Conservation (phyloP, 2,797 vertebrate species). For the Chelmon rostratus region DNA sequence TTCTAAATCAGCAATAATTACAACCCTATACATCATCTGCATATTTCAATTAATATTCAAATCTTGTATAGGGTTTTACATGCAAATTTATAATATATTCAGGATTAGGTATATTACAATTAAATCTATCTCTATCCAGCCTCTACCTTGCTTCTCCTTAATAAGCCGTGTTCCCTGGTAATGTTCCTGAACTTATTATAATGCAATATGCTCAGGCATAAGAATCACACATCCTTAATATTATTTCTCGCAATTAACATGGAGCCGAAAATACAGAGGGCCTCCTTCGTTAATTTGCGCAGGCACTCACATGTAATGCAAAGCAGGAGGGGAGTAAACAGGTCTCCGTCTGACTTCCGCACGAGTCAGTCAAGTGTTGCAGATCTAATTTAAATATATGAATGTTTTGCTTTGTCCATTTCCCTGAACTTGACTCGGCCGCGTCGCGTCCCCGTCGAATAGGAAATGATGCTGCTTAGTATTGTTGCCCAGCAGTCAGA, state of each 20-base stretch:
- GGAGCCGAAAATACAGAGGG: constrained; percentile 78
- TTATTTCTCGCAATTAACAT: constrained; percentile 89
- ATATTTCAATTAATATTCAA: constrained; percentile 89
- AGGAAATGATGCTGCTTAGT: constrained; percentile 65
- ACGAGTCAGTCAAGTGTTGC: constrained; percentile 87
- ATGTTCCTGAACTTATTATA: constrained; percentile 88
- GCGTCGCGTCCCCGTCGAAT: constrained; percentile 49
- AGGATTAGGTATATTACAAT: constrained; percentile 88
- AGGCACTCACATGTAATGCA: constrained; percentile 80
- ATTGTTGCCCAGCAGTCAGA: constrained; percentile 50
- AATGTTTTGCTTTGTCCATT: constrained; percentile 87
- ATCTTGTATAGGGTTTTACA: constrained; percentile 84
- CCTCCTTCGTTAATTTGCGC: constrained; percentile 86
- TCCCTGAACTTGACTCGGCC: constrained; percentile 69
- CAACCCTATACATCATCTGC: constrained; percentile 83
- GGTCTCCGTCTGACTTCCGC: constrained; percentile 73
- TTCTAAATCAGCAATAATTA: constrained; percentile 87
- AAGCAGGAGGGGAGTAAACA: constrained; percentile 81
- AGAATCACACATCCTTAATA: constrained; percentile 85
- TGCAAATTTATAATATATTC: constrained; percentile 87
- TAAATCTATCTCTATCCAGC: constrained; percentile 82
- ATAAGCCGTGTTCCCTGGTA: constrained; percentile 86
- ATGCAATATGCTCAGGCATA: constrained; percentile 81
- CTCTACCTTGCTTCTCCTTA: constrained; percentile 83
- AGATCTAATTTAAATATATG: constrained; percentile 91